These are phyloP conservation scores for Pinna nobilis DNA, from an alignment of 1,140 invertebrate genomes.

Conservation along the genomic window DNA sequence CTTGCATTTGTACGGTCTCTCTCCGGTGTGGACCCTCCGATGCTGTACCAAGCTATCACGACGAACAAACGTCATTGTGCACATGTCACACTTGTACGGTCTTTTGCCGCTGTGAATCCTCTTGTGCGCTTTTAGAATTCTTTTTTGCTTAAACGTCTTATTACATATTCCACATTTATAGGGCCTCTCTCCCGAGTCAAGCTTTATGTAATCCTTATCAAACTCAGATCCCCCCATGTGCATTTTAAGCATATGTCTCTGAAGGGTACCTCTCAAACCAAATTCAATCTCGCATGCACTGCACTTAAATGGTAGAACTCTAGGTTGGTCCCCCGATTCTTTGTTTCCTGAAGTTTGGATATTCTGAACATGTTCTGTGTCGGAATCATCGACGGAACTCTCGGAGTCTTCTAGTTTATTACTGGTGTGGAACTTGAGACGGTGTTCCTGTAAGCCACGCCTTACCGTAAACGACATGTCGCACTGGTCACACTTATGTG, in stretches of 20 bases:
- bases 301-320: conserved; percentile 35
- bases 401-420: too few relatives aligned
- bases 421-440: too few relatives aligned
- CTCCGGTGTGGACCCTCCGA: conserved; percentile 2
- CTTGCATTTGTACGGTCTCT: conserved; percentile 12
- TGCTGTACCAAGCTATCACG: conserved; percentile 1
- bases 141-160: background rate
- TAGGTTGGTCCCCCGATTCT: conserved; percentile 41
- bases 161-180: conserved; percentile 28
- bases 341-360: too few relatives aligned
- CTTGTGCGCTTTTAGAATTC: background rate
- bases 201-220: too few relatives aligned
- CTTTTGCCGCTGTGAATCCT: conserved; percentile 22
- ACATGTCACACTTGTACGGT: conserved; percentile 31
- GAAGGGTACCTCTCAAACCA: background rate
- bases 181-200: conserved; percentile 34
- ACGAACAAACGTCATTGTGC: conserved; percentile 1
- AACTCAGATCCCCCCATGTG: too few relatives aligned
- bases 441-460: conserved; percentile 41
- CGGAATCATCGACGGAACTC: too few relatives aligned
- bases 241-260: background rate
- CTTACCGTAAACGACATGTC: conserved; percentile 38
- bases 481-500: conserved; percentile 52
- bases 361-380: too few relatives aligned
- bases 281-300: background rate